Percentiles rank a stretch among this genome's conserved stretches.
phyloP scores from a whole-genome alignment of 1,140 invertebrate genomes.

The Dendroctonus ponderosae region DNA sequence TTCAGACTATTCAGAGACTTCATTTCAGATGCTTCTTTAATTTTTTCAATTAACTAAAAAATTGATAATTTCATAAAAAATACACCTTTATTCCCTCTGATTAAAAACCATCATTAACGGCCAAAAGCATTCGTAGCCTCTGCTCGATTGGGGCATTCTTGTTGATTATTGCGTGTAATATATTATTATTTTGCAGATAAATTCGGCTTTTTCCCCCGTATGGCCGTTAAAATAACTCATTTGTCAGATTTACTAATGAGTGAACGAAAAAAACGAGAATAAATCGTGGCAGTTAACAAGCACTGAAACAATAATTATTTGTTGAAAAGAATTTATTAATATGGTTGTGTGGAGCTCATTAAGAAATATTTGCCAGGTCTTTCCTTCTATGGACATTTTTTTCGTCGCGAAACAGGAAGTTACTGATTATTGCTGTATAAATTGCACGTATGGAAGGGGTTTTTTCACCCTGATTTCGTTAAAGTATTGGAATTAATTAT shows the following conservation, averaged over 20 bases:
- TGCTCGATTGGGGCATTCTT: too few species aligned
- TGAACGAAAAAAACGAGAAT: constrained; percentile 1
- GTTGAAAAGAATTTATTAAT: constrained; percentile 24
- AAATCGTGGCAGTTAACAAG: constrained; percentile 9
- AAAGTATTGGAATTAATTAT: not conserved
- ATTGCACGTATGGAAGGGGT: constrained; percentile 10
- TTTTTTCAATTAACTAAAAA: too few species aligned
- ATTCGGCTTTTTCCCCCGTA: not conserved
- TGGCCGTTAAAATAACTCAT: constrained; percentile 15
- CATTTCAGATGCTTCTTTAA: too few species aligned
- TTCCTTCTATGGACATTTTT: constrained; percentile 19
- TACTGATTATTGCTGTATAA: constrained; percentile 18
- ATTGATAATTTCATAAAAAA: too few species aligned
- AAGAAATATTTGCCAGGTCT: constrained; percentile 27
- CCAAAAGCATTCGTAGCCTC: too few species aligned
- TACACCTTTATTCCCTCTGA: too few species aligned
- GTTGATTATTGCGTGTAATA: too few species aligned
- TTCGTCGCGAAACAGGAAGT: constrained; percentile 16
- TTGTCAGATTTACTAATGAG: constrained; percentile 7
- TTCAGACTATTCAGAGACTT: too few species aligned
- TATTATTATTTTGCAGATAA: constrained; percentile 6
- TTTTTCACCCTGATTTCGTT: constrained; percentile 6
- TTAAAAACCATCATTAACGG: too few species aligned
- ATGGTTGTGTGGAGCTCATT: constrained; percentile 16
- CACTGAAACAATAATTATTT: constrained; percentile 26